These are phyloP conservation scores for Nannospalax galili DNA, from an alignment of 2,113 vertebrate genomes.

Conservation along the genomic window DNA sequence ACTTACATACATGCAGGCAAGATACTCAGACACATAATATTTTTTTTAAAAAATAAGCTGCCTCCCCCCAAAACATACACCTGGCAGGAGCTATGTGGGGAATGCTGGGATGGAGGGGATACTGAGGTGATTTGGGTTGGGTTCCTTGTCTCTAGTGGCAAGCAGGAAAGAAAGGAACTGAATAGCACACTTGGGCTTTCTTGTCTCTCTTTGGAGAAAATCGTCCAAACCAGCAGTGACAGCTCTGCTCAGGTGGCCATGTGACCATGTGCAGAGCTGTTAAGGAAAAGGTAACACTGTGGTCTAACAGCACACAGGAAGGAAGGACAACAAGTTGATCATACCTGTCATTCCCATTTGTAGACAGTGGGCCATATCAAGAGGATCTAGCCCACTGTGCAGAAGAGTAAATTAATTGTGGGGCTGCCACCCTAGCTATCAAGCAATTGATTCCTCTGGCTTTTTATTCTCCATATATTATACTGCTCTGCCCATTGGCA, in stretches of 20 bases:
- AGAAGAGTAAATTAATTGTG: background rate
- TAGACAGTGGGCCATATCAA: background rate
- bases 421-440: background rate
- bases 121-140: background rate
- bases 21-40: too few relatives aligned
- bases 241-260: background rate
- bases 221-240: too few relatives aligned
- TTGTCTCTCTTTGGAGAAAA: background rate
- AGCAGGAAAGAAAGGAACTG: background rate
- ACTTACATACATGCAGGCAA: too few relatives aligned
- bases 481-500: background rate
- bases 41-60: background rate
- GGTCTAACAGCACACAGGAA: background rate
- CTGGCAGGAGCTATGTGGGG: background rate
- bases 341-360: background rate
- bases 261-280: background rate
- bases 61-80: too few relatives aligned
- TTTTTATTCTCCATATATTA: background rate
- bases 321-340: too few relatives aligned
- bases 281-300: background rate
- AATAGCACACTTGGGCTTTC: background rate
- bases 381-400: background rate
- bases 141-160: background rate
- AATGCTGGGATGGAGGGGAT: background rate
- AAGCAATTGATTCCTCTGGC: background rate